Base-by-base conservation (phyloP, 37 sponge, comb jelly and placozoan genomes). In the Amphimedon queenslandica region DNA sequence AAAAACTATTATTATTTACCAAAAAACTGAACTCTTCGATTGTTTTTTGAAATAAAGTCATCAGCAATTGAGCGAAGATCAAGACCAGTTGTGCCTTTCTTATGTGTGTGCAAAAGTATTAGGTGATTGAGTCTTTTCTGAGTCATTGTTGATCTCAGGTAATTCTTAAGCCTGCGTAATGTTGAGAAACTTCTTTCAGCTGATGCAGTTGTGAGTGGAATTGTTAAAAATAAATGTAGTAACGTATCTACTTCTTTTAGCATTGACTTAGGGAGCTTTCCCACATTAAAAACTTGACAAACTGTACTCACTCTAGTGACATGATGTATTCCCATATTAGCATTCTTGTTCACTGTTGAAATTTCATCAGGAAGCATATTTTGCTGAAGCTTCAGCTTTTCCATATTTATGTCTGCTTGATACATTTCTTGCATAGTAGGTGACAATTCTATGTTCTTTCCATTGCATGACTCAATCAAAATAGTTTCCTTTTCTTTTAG, bases 101-200 rank as follows among this genome's bases (percentile, higher is more conserved):
- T 73, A 34, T 73, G 74, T n/a, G 33, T 27, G 43, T 73, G 58
- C 20, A 74, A 33, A 28, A 74, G 34, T 24, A 74, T 23, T 55
- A 74, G 30, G 28, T 58, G 34, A 35, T 74, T 74, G 20, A 74
- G 41, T 30, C 75, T n/a, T 55, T 74, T 21, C 41, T 57, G 63
- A 21, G 63, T 37, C 75, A 74, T 58, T 31, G 75, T 58, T 28
- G 63, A 35, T 37, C 75, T 57, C 34, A 74, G 75, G 63, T 58
- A 74, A 13, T 61, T 61, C 55, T 57, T 74, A 40, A 74, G 36
- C n/a, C 63, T 58, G 16, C 73, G 30, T 13, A 72, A 57, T 33
- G 75, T 23, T 55, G 75, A 74, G 34, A 74, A 74, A 37, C 57
- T 32, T 38, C 63, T 32, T 34, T 74, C 74, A 37, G 74, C 74